phyloP scores from a whole-genome alignment of 2,113 vertebrate species.

The Dipodomys stephensi region DNA sequence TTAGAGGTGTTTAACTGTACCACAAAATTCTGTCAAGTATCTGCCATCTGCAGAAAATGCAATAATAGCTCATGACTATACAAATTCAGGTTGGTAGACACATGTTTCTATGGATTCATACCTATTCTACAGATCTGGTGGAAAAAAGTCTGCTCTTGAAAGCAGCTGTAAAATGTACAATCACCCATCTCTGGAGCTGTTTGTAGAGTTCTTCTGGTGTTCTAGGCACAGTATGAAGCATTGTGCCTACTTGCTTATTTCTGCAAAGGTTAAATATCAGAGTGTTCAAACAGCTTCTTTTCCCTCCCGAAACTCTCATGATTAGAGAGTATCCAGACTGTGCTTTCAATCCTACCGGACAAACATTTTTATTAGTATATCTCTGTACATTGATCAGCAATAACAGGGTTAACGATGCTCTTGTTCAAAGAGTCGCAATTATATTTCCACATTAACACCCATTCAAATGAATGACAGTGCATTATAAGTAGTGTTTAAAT shows the following conservation, averaged over 20 bases:
- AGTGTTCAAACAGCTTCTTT: neutral
- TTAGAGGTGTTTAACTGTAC: accelerated
- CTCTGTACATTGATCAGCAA: conserved; percentile 61
- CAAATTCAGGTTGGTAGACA: neutral
- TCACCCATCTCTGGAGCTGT: neutral
- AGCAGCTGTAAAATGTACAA: neutral
- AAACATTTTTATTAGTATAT: neutral
- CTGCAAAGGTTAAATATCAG: neutral
- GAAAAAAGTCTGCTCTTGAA: neutral
- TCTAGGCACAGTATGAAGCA: neutral
- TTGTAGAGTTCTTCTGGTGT: neutral
- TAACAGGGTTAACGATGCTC: conserved; percentile 71
- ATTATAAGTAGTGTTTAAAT: conserved; percentile 74
- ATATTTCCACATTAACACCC: conserved; percentile 71
- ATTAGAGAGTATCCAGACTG: neutral
- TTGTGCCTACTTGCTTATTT: neutral
- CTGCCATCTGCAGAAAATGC: neutral
- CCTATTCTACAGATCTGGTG: neutral
- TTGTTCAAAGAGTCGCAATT: conserved; percentile 68
- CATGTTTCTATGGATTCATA: neutral
- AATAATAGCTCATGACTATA: neutral
- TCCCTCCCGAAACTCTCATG: neutral
- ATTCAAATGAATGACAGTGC: conserved; percentile 77
- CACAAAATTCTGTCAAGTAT: neutral
- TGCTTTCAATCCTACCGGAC: neutral